phyloP scores from a whole-genome alignment of 2,113 vertebrate genomes.

The Typhlomys cinereus region DNA sequence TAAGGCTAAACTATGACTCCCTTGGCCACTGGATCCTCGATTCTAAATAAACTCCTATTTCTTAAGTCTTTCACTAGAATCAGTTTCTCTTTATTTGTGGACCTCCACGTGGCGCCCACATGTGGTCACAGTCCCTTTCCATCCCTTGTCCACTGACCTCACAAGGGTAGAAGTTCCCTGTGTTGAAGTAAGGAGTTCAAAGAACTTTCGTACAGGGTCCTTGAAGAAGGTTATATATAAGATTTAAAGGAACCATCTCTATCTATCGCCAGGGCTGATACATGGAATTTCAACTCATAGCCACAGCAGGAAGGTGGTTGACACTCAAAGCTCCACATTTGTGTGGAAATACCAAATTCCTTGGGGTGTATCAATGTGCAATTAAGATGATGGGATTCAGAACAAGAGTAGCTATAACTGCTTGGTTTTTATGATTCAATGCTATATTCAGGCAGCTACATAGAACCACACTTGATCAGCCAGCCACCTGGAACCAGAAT shows the following conservation, averaged over 20 bases:
- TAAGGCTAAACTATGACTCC: too few relatives aligned
- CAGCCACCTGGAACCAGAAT: background rate
- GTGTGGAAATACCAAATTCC: background rate
- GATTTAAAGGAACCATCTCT: background rate
- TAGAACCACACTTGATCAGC: background rate
- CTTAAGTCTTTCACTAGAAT: too few relatives aligned
- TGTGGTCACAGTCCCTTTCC: too few relatives aligned
- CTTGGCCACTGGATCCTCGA: too few relatives aligned
- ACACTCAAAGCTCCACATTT: too few relatives aligned
- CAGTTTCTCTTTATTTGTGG: too few relatives aligned
- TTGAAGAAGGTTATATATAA: background rate
- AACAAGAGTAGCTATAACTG: background rate
- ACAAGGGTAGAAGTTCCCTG: too few relatives aligned
- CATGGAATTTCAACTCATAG: background rate
- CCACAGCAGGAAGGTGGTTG: background rate
- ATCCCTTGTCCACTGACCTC: too few relatives aligned
- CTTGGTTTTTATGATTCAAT: background rate
- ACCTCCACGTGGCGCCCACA: too few relatives aligned
- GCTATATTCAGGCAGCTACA: background rate
- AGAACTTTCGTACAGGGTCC: fast-evolving
- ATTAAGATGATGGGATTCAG: background rate
- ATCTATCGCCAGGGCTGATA: background rate
- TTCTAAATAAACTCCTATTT: too few relatives aligned
- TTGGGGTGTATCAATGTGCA: background rate
- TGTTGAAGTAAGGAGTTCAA: background rate